Evolutionary conservation across 2,113 vertebrate genomes (phyloP).

Genomic region (Trogon surrucura): DNA sequence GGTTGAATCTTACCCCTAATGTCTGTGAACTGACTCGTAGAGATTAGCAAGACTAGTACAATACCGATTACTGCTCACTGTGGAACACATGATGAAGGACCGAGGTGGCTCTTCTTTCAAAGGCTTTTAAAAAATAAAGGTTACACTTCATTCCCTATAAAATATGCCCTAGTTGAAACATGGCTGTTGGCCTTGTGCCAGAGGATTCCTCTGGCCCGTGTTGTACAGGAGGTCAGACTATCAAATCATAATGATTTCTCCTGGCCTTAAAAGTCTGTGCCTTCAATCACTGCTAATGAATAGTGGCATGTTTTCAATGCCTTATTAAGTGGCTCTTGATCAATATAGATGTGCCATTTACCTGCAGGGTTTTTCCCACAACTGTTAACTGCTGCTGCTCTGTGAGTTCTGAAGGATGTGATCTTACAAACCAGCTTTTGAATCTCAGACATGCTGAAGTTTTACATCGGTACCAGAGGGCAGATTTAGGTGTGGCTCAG

Average conservation of each 20-base stretch:
- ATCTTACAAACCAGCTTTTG: background rate
- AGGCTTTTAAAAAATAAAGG: background rate
- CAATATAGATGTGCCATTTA: slow-evolving; percentile 54
- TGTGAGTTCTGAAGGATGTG: background rate
- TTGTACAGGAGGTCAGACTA: background rate
- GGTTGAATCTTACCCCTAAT: background rate
- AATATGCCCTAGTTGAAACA: background rate
- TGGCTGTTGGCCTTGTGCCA: background rate
- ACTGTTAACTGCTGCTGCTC: background rate
- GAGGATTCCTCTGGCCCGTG: background rate
- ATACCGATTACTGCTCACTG: background rate
- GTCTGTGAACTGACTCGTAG: background rate
- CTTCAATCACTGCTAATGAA: slow-evolving; percentile 17
- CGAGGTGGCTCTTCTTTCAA: background rate
- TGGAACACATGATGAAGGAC: background rate
- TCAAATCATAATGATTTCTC: background rate
- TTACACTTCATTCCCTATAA: background rate
- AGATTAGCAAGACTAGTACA: background rate
- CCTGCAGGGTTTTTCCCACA: slow-evolving; percentile 9
- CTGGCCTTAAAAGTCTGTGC: background rate
- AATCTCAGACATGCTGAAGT: background rate
- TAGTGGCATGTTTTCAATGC: slow-evolving; percentile 33
- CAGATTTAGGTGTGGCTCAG: background rate
- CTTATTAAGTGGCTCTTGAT: slow-evolving; percentile 10
- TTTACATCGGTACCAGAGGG: background rate